Evolutionary conservation across 2,113 vertebrate genomes (phyloP), one percentile per base, ranked within the genome.

Genomic region (Heterochromis multidens): DNA sequence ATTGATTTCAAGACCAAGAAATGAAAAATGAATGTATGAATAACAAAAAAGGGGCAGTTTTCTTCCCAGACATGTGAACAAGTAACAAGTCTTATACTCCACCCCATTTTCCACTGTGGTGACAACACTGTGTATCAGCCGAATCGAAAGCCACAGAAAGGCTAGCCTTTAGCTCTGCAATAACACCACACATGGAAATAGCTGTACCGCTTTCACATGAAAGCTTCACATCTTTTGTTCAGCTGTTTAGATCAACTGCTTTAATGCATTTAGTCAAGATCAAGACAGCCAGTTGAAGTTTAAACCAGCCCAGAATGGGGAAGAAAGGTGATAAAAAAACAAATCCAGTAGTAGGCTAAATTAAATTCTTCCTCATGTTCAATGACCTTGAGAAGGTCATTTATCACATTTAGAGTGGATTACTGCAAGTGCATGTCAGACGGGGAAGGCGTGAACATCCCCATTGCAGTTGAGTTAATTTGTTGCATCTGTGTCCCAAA

Each of bases 1-100:
- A n/a, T n/a, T 3, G n/a, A 0, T 23, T 46, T 13, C 10, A 0
- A 16, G n/a, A 25, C 63, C 13, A 70, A 70, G 63, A 67, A 27
- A 63, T 37, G 25, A 1, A 67, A 1, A 0, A 67, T 25, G n/a
- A 67, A 31, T 31, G 31, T 31, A 31, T 31, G 5, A 33, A 33
- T 4, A 33, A 33, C 3, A 33, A 33, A 33, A 33, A 33, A 33
- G 31, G 5, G 31, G 5, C 33, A 35, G 33, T 6, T 35, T 35
- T n/a, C n/a, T n/a, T n/a, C n/a, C n/a, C n/a, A n/a, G n/a, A n/a
- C n/a, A n/a, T 35, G 33, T 35, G 33, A 9, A 5, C 5, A 40
- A 40, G 8, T 37, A 37, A 37, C 35, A 37, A 37, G 8, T 40
- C 10, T 2, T 11, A 9, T 40, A 2, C 65, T 12, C 40, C 40